Percentiles rank a stretch among this genome's conserved stretches.
Evolutionary conservation across 2,888 invertebrate genomes (phyloP).

Genomic region (Leptogaster cylindrica): DNA sequence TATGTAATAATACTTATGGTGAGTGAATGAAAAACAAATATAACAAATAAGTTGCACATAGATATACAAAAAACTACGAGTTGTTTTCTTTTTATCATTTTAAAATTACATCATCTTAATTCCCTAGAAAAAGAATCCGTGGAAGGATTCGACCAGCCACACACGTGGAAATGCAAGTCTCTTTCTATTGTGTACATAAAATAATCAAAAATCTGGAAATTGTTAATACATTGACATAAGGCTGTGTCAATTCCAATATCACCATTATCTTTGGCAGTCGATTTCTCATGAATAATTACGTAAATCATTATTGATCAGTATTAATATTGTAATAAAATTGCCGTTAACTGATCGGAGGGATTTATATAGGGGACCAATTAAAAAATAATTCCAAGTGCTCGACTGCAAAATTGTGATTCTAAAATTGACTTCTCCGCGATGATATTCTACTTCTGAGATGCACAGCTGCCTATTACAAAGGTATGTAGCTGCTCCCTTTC

Average conservation of each 20-base stretch:
- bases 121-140: constrained; percentile 1
- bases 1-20: constrained; percentile 35
- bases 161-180: neutral
- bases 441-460: constrained; percentile 29
- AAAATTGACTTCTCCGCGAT: constrained; percentile 29
- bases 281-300: too few species aligned
- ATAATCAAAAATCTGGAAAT: constrained; percentile 23
- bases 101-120: constrained; percentile 32
- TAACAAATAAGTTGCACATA: constrained; percentile 35
- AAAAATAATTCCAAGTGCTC: neutral
- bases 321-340: constrained; percentile 18
- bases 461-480: constrained; percentile 25
- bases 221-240: constrained; percentile 32
- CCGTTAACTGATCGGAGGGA: constrained; percentile 7
- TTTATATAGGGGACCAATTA: neutral
- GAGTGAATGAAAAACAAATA: constrained; percentile 25
- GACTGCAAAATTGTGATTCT: constrained; percentile 32
- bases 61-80: constrained; percentile 33
- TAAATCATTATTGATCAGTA: constrained; percentile 12
- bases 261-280: constrained; percentile 28
- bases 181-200: constrained; percentile 17
- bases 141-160: neutral
- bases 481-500: constrained; percentile 14
- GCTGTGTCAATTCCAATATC: constrained; percentile 36
- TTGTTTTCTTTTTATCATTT: too few species aligned